Evolutionary conservation across 2,113 vertebrate species (phyloP).

Genomic region (Gulo gulo): DNA sequence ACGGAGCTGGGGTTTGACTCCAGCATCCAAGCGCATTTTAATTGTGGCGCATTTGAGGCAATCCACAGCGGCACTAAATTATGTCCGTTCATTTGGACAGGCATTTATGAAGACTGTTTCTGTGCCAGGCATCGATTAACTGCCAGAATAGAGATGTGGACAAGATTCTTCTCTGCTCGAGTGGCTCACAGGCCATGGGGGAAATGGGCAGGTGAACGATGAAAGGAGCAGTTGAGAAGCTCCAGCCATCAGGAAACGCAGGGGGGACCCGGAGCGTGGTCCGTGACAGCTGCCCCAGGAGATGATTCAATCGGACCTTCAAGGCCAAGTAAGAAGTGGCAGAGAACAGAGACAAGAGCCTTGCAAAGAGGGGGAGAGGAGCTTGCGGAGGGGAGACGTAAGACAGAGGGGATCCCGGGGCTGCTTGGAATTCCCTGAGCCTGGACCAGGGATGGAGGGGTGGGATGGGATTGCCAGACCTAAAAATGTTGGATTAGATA

Average conservation of each 20-base stretch:
- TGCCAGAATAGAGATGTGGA: constrained; percentile 15
- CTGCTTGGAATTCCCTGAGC: not conserved
- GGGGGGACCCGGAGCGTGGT: not conserved
- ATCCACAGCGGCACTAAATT: not conserved
- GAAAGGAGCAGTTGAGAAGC: not conserved
- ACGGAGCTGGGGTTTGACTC: not conserved
- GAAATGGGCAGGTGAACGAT: not conserved
- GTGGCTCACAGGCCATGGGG: not conserved
- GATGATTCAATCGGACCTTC: not conserved
- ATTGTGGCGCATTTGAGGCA: not conserved
- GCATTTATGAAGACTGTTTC: constrained; percentile 43
- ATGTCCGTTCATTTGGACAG: not conserved
- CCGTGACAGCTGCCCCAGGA: not conserved
- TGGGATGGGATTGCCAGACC: not conserved
- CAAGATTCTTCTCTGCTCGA: not conserved
- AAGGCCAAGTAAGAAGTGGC: not conserved
- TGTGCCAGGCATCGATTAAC: constrained; percentile 23
- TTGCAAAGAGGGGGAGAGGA: not conserved
- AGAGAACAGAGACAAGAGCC: not conserved
- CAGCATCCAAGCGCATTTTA: not conserved
- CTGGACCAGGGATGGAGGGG: not conserved
- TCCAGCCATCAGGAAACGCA: not conserved
- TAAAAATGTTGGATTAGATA: not conserved
- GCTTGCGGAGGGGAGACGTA: not conserved
- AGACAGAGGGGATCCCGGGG: not conserved